These are phyloP conservation scores for Spongia lamella DNA, from an alignment of 37 sponge, comb jelly and placozoan species.

Conservation along the genomic window DNA sequence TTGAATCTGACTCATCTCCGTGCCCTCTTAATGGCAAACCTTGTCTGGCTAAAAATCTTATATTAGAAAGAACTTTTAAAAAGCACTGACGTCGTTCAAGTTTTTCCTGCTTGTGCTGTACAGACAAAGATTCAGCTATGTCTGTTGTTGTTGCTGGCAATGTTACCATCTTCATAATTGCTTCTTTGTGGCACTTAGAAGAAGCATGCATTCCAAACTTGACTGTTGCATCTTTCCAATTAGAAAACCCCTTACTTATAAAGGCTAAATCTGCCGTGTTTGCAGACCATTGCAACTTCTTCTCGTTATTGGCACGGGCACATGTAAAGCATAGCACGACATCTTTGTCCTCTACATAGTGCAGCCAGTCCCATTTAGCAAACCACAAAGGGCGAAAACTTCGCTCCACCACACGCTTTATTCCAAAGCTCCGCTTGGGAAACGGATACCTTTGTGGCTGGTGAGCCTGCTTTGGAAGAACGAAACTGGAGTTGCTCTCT, in stretches of 20 bases:
- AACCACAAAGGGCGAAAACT: no score
- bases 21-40: slow-evolving; percentile 66
- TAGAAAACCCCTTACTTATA: slow-evolving; percentile 60
- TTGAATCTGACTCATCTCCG: slow-evolving; percentile 51
- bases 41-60: slow-evolving; percentile 69
- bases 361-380: no score
- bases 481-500: no score
- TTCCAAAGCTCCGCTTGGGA: no score
- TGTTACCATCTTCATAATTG: slow-evolving; percentile 38
- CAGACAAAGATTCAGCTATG: slow-evolving; percentile 52
- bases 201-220: slow-evolving; percentile 67
- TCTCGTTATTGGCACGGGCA: slow-evolving; percentile 26
- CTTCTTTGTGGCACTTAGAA: slow-evolving; percentile 76
- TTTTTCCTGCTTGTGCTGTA: slow-evolving; percentile 44
- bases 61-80: slow-evolving; percentile 45
- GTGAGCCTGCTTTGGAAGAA: no score
- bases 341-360: no score
- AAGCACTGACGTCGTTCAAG: slow-evolving; percentile 45
- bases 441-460: no score
- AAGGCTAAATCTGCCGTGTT: slow-evolving; percentile 67
- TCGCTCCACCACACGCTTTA: no score
- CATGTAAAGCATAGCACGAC: slow-evolving; percentile 49
- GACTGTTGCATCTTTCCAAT: slow-evolving; percentile 76
- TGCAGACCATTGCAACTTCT: slow-evolving; percentile 48
- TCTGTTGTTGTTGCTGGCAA: slow-evolving; percentile 31